Evolutionary conservation across 1,140 invertebrate genomes (phyloP).

Genomic region (Zaprionus vittiger): DNA sequence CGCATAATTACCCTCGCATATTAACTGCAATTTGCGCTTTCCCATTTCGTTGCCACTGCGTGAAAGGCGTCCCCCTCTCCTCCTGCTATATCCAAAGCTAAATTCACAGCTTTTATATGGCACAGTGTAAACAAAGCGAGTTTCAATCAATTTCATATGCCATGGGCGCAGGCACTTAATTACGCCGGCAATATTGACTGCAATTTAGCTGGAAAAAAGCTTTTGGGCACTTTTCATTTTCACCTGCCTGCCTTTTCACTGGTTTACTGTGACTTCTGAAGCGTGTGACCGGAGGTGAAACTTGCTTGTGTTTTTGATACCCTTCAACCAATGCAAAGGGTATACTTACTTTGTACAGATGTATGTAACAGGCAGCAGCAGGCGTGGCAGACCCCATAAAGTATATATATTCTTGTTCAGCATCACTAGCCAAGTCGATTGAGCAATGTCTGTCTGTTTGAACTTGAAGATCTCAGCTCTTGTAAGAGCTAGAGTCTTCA

Average conservation of each 20-base stretch:
- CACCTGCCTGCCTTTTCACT: constrained; percentile 6
- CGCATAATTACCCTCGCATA: constrained; percentile 8
- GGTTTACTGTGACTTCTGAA: constrained; percentile 64
- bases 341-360: no score
- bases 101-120: not conserved
- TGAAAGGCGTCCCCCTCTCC: constrained; percentile 17
- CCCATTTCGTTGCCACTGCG: constrained; percentile 40
- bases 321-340: no score
- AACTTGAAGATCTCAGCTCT: no score
- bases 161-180: constrained; percentile 35
- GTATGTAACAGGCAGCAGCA: no score
- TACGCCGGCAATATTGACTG: constrained; percentile 25
- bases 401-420: no score
- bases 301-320: constrained; percentile 27
- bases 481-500: no score
- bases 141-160: constrained; percentile 28
- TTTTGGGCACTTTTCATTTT: constrained; percentile 51
- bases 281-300: constrained; percentile 80
- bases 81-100: not conserved
- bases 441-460: no score
- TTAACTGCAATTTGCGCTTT: constrained; percentile 13
- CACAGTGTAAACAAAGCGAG: not conserved
- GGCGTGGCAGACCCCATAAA: no score
- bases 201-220: constrained; percentile 33
- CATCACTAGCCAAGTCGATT: no score